A percentile compares a stretch with the other conserved stretches of the same genome.
phyloP scores from a whole-genome alignment of 53 echinoderm and acorn worm genomes.

The Luidia sarsii region DNA sequence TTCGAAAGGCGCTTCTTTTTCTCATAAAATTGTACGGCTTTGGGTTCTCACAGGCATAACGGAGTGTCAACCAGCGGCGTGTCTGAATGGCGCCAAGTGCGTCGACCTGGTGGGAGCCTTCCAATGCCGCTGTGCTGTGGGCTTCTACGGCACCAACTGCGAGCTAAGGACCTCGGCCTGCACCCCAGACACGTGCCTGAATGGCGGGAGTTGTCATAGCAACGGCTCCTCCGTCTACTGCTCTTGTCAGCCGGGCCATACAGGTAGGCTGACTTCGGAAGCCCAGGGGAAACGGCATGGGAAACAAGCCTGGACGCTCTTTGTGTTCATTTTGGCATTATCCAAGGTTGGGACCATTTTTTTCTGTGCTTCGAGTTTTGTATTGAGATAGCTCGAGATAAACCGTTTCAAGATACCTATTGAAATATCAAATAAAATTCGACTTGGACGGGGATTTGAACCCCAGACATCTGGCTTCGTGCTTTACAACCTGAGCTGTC shows the following conservation, averaged over 20 bases:
- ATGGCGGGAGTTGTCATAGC: constrained; percentile 57
- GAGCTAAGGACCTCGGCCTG: constrained; percentile 30
- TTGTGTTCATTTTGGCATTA: no score
- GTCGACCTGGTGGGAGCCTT: constrained; percentile 28
- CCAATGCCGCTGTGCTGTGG: constrained; percentile 37
- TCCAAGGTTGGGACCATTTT: no score
- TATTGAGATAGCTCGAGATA: not conserved
- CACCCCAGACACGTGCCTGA: constrained; percentile 23
- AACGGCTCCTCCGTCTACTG: constrained; percentile 29
- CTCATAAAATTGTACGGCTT: no score
- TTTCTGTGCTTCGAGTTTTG: no score
- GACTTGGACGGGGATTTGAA: no score
- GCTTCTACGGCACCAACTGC: constrained; percentile 46
- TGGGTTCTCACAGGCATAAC: constrained; percentile 32
- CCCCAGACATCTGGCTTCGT: no score
- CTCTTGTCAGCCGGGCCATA: constrained; percentile 30
- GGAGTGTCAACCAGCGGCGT: constrained; percentile 49
- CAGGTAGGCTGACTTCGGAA: no score
- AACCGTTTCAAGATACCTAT: not conserved
- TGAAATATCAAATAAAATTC: no score
- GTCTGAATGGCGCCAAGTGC: constrained; percentile 39
- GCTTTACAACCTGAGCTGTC: no score
- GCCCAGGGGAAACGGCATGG: no score
- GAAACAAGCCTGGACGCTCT: no score
- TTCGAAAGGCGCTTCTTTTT: no score